Base-by-base conservation (phyloP, 2,113 vertebrate genomes). In the Vanacampus margaritifer region DNA sequence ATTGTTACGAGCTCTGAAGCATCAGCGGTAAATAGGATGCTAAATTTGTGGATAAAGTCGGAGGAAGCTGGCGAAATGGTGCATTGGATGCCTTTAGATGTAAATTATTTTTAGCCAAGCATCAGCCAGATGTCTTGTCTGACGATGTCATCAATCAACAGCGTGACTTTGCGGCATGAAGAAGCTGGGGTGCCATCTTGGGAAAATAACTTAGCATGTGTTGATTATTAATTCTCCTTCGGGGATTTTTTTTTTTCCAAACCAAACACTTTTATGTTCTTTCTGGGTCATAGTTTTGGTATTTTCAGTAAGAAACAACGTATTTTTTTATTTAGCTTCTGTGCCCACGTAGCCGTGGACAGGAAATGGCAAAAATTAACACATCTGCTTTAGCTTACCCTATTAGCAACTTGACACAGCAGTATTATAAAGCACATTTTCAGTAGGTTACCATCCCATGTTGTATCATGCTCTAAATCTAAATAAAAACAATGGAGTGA, bases 121-220 rank as follows among this genome's bases (percentile, higher is more conserved):
- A 71, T 74, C 60, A 19, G 46, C 56, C 72, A 76, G 69, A 79
- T 79, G 74, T 79, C 64, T 54, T 76, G 67, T 61, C 62, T 64
- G 48, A 62, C 23, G 21, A 62, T 45, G 60, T 71, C 76, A 72
- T 80, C 69, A 79, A 58, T 72, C 57, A 74, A 72, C 63, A 68
- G 63, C 16, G 39, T 63, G 62, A 45, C 50, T 69, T 64, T 41
- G 23, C 19, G 23, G 28, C 7, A 53, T 7, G 23, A 48, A 37
- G n/a, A 35, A 53, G 57, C 1, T 28, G 3, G 21, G 36, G 35
- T 36, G 21, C 11, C 64, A 45, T 63, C 72, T 74, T 68, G 58
- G 13, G 72, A 68, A 57, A 12, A 11, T 51, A 51, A 64, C 45
- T 56, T 72, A n/a, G 11, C 37, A 7, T 43, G 12, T 24, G 36